Evolutionary conservation across 2,797 vertebrate genomes (phyloP), one percentile per base, ranked within the genome.

Genomic region (Tadarida brasiliensis): DNA sequence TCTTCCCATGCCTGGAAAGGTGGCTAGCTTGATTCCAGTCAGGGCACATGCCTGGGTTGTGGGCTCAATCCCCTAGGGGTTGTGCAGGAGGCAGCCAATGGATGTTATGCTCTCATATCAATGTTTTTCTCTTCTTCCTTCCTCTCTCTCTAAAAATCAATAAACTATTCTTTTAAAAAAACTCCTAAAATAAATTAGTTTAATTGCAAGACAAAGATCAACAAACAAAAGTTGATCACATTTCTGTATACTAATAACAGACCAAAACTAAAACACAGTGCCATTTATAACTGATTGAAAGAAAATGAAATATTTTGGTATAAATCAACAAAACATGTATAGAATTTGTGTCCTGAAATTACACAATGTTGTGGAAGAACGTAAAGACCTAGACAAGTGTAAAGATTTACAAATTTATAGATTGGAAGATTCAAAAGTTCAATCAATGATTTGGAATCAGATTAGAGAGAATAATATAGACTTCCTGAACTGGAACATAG

Each of bases 261-360:
- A 39, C 39, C 39, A 33, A 59, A 91, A 47, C 19, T 81, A 7
- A 70, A 76, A 24, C 33, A 78, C 9, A 77, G 44, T 86, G n/a
- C 44, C 33, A 68, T 70, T 91, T 89, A 81, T 26, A 68, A 14
- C n/a, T 68, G 49, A 35, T 61, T 61, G 87, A 67, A 87, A 35
- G 63, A 35, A 89, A 86, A 74, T 56, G 26, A 89, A 94, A 65
- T n/a, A 39, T 54, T 61, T 93, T 65, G 24, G 19, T 63, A 65
- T 54, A 90, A 70, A 15, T 86, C 24, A 86, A 81, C 30, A 92
- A 81, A 77, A 49, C 47, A 51, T 67, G 6, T 81, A 47, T 85
- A 76, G 57, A 73, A 82, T 82, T 82, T 92, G 24, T 68, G 22
- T 82, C 82, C 63, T 54, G 14, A 83, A 91, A 90, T 49, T 82